Evolutionary conservation across 2,113 vertebrate genomes (phyloP).

Genomic region (Tychaedon coryphoeus): DNA sequence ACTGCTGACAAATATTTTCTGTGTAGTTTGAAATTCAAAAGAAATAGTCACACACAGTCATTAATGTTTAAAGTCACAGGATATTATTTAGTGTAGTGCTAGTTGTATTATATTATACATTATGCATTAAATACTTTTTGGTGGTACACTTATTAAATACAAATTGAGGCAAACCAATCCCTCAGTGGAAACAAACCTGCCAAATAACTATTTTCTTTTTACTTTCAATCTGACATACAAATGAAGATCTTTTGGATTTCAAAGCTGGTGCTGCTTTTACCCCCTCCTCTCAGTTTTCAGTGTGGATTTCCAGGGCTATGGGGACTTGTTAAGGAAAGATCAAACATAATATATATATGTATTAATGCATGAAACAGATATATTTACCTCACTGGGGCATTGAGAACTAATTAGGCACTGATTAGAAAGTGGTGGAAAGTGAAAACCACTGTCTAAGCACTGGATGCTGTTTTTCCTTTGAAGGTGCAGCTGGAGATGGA

Average conservation of each 20-base stretch:
- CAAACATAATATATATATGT: conserved; percentile 64
- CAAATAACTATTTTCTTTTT: conserved; percentile 56
- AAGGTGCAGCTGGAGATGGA: not conserved
- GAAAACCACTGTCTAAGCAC: not conserved
- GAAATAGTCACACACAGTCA: conserved; percentile 43
- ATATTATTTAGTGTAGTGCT: conserved; percentile 55
- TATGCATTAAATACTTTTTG: conserved; percentile 57
- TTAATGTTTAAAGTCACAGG: conserved; percentile 65
- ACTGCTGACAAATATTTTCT: conserved; percentile 60
- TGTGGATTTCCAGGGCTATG: conserved; percentile 46
- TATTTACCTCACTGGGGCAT: conserved; percentile 64
- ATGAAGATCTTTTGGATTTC: conserved; percentile 60
- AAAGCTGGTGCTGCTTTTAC: conserved; percentile 12
- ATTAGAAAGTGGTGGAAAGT: conserved; percentile 44
- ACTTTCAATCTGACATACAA: conserved; percentile 35
- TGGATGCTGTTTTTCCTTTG: not conserved
- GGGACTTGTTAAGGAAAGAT: conserved; percentile 72
- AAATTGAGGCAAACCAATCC: conserved; percentile 53
- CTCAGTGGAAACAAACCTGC: conserved; percentile 36
- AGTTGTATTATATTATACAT: conserved; percentile 50
- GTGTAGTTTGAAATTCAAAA: conserved; percentile 42
- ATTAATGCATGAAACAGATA: conserved; percentile 69
- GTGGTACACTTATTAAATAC: conserved; percentile 56
- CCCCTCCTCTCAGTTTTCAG: not conserved
- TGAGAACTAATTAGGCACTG: conserved; percentile 64